Percentiles rank a stretch among this genome's conserved stretches.
Evolutionary conservation across 2,888 invertebrate species (phyloP).

Genomic region (Acanthoscelides obtectus): DNA sequence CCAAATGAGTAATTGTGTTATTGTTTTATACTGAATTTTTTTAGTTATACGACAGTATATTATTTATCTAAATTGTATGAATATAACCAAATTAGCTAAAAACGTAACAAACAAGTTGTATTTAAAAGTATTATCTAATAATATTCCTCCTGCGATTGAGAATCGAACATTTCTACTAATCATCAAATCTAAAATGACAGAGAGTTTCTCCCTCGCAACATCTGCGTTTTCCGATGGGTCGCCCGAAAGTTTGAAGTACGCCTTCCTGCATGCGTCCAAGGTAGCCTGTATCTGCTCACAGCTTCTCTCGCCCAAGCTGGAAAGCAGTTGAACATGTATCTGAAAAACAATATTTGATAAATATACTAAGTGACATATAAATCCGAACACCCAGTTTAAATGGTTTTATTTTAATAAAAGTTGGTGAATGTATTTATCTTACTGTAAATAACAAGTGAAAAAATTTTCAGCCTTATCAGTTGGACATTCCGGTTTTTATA

Average conservation of each 20-base stretch:
- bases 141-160: not conserved
- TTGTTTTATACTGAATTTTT: too few species aligned
- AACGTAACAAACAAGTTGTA: not conserved
- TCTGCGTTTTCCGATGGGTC: not conserved
- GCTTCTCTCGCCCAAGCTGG: not conserved
- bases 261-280: not conserved
- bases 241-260: not conserved
- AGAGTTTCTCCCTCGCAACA: not conserved
- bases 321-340: not conserved
- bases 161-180: not conserved
- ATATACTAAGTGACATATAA: too few species aligned
- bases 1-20: too few species aligned
- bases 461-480: too few species aligned
- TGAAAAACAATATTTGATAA: not conserved
- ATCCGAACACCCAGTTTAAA: too few species aligned
- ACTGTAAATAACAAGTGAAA: too few species aligned
- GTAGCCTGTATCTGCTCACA: not conserved
- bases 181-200: not conserved
- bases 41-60: not conserved
- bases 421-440: too few species aligned
- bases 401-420: too few species aligned
- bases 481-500: too few species aligned
- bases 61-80: not conserved
- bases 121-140: not conserved
- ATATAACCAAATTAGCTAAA: not conserved